Base-by-base conservation (phyloP, 2,113 vertebrate genomes). In the Rafetus swinhoei region DNA sequence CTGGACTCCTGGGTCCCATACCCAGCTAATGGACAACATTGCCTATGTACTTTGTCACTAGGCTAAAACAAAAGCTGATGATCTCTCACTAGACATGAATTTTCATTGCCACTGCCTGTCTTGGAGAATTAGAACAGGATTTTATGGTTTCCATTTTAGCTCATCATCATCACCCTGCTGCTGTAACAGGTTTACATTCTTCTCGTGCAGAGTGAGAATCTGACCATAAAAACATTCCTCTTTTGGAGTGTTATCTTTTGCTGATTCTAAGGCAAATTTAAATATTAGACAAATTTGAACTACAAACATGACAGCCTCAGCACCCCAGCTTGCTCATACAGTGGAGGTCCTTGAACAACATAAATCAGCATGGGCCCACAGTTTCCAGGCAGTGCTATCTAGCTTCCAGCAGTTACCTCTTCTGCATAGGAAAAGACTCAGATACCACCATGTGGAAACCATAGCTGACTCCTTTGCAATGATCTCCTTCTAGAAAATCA, bases 331-430 rank as follows among this genome's bases (percentile, higher is more conserved):
- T 80, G 5, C 90, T 90, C 45, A 0, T 93, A 4, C 2, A 84
- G 95, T 10, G 16, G 93, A 92, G 93, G 32, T 92, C 95, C 94
- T 97, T 39, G 86, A 93, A 95, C 90, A 69, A 57, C 88, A 95
- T 92, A 94, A 97, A 96, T 95, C 96, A 95, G 93, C 91, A 9
- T 96, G 96, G 94, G 90, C 94, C 95, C 65, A 57, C 93, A 95
- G 94, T 19, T 93, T 84, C 85, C 92, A 94, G 60, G 45, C 79
- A 12, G 86, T 4, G 85, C 93, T 87, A 57, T 76, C 89, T 65
- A 79, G 93, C 90, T 65, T n/a, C 87, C 94, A 95, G 95, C 94
- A 95, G 16, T 82, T 90, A 89, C 79, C 15, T 1, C 82, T 90
- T 69, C 2, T 80, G 88, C 84, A 85, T 3, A 93, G 86, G 95